A percentile compares a stretch with the other conserved stretches of the same genome.
phyloP scores from a whole-genome alignment of 1,140 invertebrate species.

The Zophobas atratus region DNA sequence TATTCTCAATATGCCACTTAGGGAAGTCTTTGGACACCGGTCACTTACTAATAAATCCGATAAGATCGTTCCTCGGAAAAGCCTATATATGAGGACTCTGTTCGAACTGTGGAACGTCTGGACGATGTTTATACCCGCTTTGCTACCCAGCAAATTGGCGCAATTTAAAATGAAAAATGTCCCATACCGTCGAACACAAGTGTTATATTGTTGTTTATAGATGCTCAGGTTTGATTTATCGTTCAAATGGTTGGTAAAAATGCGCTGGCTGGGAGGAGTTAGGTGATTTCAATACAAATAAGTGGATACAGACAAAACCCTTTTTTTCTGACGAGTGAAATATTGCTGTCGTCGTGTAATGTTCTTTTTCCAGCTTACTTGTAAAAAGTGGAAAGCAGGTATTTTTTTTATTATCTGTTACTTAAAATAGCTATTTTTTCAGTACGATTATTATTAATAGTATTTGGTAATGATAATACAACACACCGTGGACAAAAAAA shows the following conservation, averaged over 20 bases:
- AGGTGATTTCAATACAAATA: constrained; percentile 4
- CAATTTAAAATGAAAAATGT: constrained; percentile 53
- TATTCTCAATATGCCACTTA: constrained; percentile 51
- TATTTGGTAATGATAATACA: too few species aligned
- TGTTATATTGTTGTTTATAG: constrained; percentile 54
- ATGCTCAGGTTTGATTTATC: constrained; percentile 26
- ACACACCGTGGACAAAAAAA: too few species aligned
- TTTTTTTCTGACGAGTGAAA: too few species aligned
- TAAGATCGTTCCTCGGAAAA: constrained; percentile 41
- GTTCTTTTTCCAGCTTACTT: too few species aligned
- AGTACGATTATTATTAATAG: too few species aligned
- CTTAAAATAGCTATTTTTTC: too few species aligned
- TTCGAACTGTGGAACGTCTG: constrained; percentile 41
- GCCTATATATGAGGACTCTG: neutral
- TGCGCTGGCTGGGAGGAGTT: neutral
- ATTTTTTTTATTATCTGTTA: too few species aligned
- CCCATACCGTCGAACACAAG: constrained; percentile 48
- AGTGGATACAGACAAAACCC: neutral
- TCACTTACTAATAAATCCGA: constrained; percentile 45
- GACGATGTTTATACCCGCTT: constrained; percentile 40
- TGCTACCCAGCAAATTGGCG: constrained; percentile 43
- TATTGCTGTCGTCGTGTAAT: too few species aligned
- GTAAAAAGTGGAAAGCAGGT: too few species aligned
- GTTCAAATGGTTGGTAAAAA: constrained; percentile 18
- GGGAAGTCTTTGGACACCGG: constrained; percentile 33